Base-by-base conservation (phyloP, 2,797 vertebrate species). In the Arrhamphus sclerolepis region DNA sequence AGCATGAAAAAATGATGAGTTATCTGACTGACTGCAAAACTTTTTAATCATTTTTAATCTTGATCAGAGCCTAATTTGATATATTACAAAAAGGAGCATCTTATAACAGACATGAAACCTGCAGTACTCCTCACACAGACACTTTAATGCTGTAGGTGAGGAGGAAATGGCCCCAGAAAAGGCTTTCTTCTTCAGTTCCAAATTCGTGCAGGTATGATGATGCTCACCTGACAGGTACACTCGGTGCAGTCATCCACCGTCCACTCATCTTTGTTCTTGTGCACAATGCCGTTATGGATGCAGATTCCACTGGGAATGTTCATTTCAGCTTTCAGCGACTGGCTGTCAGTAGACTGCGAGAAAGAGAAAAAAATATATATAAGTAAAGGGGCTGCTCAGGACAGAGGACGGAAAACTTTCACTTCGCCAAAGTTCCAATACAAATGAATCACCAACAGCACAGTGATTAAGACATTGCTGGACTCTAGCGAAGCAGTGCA, bases 211-310 rank as follows among this genome's bases (percentile, higher is more conserved):
- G 62, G 60, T 73, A 65, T 58, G 64, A 48, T 41, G 63, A 78
- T 31, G 49, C 77, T 83, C 85, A 98, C 97, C 97, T 98, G 96
- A 78, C 98, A 99, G 77, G 94, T 98, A 81, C 98, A 99, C 84
- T 97, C 95, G 0, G 97, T 99, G 81, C 98, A 99, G 88, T 92
- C 94, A 21, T 99, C 97, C 59, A 98, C 95, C 0, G 95, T 98
- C 98, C 98, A 99, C 50, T 97, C 95, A 0, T 94, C 95, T 7
- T 92, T 93, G 69, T 98, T 94, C 51, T 92, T 92, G 84, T 97
- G 92, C 71, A 91, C 68, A 1, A 97, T 89, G 14, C 95, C 94
- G 0, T 98, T 98, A 89, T 99, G 95, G 64, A 95, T 84, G 86
- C 98, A 99, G 0, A 92, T 88, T 19, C 93, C 93, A 1, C 83